Evolutionary conservation across 2,888 invertebrate genomes (phyloP), one percentile per base, ranked within the genome.

Genomic region (Lasioglossum oenotherae): DNA sequence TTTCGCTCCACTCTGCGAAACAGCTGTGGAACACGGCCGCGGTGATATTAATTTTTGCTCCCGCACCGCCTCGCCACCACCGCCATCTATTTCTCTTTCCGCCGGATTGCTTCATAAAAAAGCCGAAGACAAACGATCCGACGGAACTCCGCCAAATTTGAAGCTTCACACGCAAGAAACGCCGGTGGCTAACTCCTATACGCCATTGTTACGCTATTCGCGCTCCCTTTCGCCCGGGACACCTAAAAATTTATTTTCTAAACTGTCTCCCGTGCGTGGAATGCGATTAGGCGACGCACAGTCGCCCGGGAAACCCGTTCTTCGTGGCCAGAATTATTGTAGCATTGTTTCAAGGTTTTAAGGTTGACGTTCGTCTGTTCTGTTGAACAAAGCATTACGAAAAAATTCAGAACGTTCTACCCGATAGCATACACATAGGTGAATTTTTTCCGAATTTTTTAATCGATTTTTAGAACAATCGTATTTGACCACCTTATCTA

Each of bases 31-130:
- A 84, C 82, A 46, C 69, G 23, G 69, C 23, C 38, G 10, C 60
- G 38, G 75, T 35, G 81, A 84, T 82, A 78, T 84, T 84, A 84
- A 84, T 84, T 78, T 71, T 38, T 31, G 41, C 71, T 23, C 46
- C 4, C 69, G 1, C 38, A 23, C 31, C 31, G 31, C 35, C 2
- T 27, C 60, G 27, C 14, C 27, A 2, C 60, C 60, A 14, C n/a
- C 60, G 0, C 35, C 19, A 35, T 19, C 23, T 38, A 38, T 38
- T 38, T 23, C 38, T 69, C 41, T 16, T 31, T 31, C 27, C 46
- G 23, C 72, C 10, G 38, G 27, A 44, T 16, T 31, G 60, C n/a
- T 71, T 46, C 46, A 27, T 10, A 49, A 73, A 73, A 78, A 69
- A 16, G 10, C 71, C 8, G 60, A 60, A 31, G 75, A 76, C 75